Conservation (phyloP, 1,140 invertebrate species). For the Phymorhynchus buccinoides region DNA sequence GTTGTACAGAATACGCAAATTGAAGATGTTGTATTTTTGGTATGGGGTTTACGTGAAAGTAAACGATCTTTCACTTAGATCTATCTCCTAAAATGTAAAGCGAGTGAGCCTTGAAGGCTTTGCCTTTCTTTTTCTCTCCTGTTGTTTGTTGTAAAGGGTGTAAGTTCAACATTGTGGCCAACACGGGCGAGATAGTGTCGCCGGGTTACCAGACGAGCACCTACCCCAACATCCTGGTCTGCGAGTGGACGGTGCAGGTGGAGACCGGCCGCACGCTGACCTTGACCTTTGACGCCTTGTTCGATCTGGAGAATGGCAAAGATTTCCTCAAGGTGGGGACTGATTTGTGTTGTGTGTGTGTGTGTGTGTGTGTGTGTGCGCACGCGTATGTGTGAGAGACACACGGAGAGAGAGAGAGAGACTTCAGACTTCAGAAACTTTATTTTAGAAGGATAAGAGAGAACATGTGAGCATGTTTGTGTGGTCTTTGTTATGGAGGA, state of each 20-base stretch:
- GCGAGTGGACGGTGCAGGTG: slow-evolving; percentile 40
- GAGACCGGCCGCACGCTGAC: slow-evolving; percentile 30
- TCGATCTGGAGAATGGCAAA: slow-evolving; percentile 40
- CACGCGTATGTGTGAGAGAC: neutral
- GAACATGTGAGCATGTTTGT: too few species aligned
- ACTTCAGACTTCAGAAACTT: too few species aligned
- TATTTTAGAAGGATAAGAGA: too few species aligned
- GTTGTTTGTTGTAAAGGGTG: too few species aligned
- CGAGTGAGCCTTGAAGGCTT: too few species aligned
- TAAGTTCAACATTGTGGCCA: slow-evolving; percentile 25
- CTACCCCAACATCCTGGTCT: slow-evolving; percentile 46
- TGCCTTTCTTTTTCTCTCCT: too few species aligned
- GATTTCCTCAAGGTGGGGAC: slow-evolving; percentile 48
- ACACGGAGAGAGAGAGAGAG: slow-evolving; percentile 21
- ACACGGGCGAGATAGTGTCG: slow-evolving; percentile 40
- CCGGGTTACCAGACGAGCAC: slow-evolving; percentile 45
- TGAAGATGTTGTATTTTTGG: too few species aligned
- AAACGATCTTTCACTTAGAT: too few species aligned
- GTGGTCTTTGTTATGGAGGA: too few species aligned
- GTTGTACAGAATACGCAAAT: too few species aligned
- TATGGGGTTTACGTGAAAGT: too few species aligned
- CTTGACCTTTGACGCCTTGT: slow-evolving; percentile 42
- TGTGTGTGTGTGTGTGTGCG: slow-evolving; percentile 13
- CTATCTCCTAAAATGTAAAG: too few species aligned
- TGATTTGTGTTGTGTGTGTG: neutral